phyloP scores from a whole-genome alignment of 2,113 vertebrate genomes.

The Micromys minutus region DNA sequence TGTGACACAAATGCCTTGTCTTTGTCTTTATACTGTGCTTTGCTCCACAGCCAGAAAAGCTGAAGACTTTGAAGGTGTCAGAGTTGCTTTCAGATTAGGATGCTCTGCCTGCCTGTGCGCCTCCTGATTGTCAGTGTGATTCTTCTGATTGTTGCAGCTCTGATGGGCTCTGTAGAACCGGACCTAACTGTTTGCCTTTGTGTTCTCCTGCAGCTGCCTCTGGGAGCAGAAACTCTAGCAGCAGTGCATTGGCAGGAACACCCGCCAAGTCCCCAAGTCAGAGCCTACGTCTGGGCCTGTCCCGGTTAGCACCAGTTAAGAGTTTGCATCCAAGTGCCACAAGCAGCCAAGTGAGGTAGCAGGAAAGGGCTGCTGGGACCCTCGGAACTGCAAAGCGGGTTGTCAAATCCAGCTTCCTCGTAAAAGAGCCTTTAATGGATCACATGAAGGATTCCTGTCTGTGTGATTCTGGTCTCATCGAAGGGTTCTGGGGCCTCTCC shows the following conservation, averaged over 20 bases:
- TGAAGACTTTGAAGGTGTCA: neutral
- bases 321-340: slow-evolving; percentile 90
- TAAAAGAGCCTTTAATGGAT: neutral
- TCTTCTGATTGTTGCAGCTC: neutral
- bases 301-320: slow-evolving; percentile 93
- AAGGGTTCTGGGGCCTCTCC: neutral
- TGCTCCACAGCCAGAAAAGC: neutral
- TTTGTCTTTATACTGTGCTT: neutral
- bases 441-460: neutral
- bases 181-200: neutral
- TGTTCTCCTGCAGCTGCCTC: slow-evolving; percentile 84
- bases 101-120: neutral
- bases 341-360: slow-evolving; percentile 80
- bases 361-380: neutral
- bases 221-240: slow-evolving; percentile 81
- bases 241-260: slow-evolving; percentile 63
- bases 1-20: neutral
- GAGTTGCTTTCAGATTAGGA: neutral
- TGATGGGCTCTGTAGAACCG: neutral
- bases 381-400: neutral
- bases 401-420: neutral
- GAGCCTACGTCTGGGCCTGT: slow-evolving; percentile 94
- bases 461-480: slow-evolving; percentile 15
- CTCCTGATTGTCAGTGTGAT: neutral
- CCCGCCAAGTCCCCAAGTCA: slow-evolving; percentile 89